These are phyloP conservation scores for Psylliodes chrysocephalus DNA, from an alignment of 2,888 invertebrate species.

Conservation along the genomic window DNA sequence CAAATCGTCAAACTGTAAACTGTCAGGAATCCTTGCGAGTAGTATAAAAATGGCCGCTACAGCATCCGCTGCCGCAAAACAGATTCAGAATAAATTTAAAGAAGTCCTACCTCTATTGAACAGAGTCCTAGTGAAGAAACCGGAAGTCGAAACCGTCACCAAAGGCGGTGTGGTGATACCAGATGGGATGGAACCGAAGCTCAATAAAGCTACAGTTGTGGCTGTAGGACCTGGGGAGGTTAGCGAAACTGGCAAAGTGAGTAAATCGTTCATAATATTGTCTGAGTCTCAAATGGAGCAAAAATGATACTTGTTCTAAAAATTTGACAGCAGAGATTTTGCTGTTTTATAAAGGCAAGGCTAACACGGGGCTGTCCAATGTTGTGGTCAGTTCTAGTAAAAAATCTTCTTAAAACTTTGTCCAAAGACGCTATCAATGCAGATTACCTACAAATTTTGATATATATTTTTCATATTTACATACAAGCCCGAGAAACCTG, in stretches of 20 bases:
- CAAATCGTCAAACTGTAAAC: not conserved
- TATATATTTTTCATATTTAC: no score
- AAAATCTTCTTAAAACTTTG: no score
- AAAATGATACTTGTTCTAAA: not conserved
- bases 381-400: no score
- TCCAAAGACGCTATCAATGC: no score
- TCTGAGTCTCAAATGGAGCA: no score
- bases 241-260: constrained; percentile 71
- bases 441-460: no score
- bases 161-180: constrained; percentile 55
- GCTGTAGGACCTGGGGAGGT: constrained; percentile 55
- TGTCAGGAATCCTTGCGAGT: no score
- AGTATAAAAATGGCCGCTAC: not conserved
- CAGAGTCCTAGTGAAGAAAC: constrained; percentile 52
- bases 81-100: constrained; percentile 41
- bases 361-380: no score
- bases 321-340: no score
- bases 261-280: no score
- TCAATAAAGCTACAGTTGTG: constrained; percentile 50
- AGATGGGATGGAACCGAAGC: constrained; percentile 40
- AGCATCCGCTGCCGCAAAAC: constrained; percentile 29
- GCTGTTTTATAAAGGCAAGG: no score
- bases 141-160: constrained; percentile 46
- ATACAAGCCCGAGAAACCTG: no score
- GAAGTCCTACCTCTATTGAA: constrained; percentile 51